Base-by-base conservation (phyloP, 2,797 vertebrate genomes). In the Halcyon badia region DNA sequence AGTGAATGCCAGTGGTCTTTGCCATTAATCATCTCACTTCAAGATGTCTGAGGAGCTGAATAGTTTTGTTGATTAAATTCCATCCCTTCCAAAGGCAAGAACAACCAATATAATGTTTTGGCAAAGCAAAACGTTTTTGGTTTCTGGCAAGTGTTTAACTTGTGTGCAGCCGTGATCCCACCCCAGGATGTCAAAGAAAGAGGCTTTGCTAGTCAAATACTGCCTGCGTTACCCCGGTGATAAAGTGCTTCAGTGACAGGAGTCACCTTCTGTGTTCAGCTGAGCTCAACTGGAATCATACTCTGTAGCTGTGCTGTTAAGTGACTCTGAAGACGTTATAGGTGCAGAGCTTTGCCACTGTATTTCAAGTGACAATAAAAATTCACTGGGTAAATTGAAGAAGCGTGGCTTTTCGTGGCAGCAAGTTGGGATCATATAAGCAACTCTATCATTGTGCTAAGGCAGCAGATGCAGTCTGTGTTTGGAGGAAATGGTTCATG, bases 261-360 rank as follows among this genome's bases (percentile, higher is more conserved):
- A 96, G 95, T 96, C 94, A 96, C 94, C 93, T 96, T 97, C 93
- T 75, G 69, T 68, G 76, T 41, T 97, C 91, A 90, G 82, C 76
- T 95, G 84, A 96, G 93, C 93, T 94, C 57, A 62, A 81, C 79
- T 56, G 82, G 72, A 94, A 76, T 80, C 0, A 0, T 35, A 56
- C 52, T 91, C 60, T 31, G 68, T 83, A 65, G 82, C 82, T 60
- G 49, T 39, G 64, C 64, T 3, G 2, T 64, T 62, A 48, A 80
- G 84, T 57, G 79, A 44, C 82, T 89, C 70, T 35, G 64, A 91
- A 78, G 87, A 68, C 0, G 14, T 85, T 78, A 52, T 0, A 5
- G 71, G 25, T 30, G 35, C 75, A 83, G 82, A 78, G 44, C 76
- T 65, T 44, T 77, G 79, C 48, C 61, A 6, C 39, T 54, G n/a